Base-by-base conservation (phyloP, 2,797 vertebrate species). In the Chrosomus eos region DNA sequence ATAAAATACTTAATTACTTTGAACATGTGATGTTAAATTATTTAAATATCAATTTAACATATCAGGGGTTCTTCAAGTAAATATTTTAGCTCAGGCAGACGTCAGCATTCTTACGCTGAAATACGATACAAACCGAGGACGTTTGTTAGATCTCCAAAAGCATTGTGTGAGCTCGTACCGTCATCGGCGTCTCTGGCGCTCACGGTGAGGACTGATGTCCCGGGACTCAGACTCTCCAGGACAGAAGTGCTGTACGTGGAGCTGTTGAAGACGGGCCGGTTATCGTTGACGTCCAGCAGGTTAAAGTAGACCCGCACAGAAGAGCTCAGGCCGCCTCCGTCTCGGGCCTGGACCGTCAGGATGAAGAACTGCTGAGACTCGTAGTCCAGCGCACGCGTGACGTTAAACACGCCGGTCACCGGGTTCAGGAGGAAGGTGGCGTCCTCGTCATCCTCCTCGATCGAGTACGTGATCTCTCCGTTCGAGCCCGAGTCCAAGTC, bases 361-460 rank as follows among this genome's bases (percentile, higher is more conserved):
- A 99, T 96, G 75, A 97, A 99, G 90, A 95, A 98, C 87, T 95
- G 97, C 90, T 98, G 97, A 0, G 86, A 76, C 92, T 99, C 98
- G 0, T 96, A 98, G 94, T 99, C 98, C 90, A 99, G 90, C 0
- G 85, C 62, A 0, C 95, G 95, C 0, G 98, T 99, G 90, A 99
- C 94, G 58, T 99, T 99, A 92, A 99, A 99, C 51, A 99, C 97
- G 0, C 98, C 98, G 0, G 98, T 99, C 68, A 99, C 92, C 0
- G 97, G 97, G 90, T 99, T 98, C 11, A 99, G 92, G 86, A 97
- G 96, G 93, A 99, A 99, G 13, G 95, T 93, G 55, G 95, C 94
- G 28, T 99, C 97, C 67, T 97, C 97, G 5, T 97, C 97, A 8
- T 99, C 97, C 60, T 99, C 97, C 51, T 91, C 95, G 38, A 99